Percentiles rank a stretch among this genome's conserved stretches.
These are phyloP conservation scores for Halichondria panicea DNA, from an alignment of 37 sponge, comb jelly and placozoan species.

Conservation along the genomic window DNA sequence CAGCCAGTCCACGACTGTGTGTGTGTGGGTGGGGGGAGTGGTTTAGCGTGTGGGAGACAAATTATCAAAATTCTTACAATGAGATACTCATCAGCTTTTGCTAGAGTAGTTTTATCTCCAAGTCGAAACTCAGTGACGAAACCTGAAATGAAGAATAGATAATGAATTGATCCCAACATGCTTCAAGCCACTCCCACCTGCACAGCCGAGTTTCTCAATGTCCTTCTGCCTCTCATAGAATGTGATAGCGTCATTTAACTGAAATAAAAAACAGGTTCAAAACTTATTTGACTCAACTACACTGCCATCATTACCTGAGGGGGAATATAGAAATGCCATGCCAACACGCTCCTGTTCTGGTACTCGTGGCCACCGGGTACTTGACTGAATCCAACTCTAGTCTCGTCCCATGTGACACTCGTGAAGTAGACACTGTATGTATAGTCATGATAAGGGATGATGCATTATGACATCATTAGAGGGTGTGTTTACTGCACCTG, in stretches of 20 bases:
- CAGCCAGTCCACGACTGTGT: conserved; percentile 86
- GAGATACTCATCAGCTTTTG: conserved; percentile 57
- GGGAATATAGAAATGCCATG: conserved; percentile 86
- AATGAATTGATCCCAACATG: background rate
- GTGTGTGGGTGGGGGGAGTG: background rate
- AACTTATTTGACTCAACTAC: background rate
- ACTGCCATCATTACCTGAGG: conserved; percentile 53
- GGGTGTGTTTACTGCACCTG: conserved; percentile 17
- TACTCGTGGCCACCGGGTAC: conserved; percentile 81
- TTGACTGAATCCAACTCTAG: conserved; percentile 74
- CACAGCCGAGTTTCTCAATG: conserved; percentile 67
- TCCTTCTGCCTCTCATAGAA: conserved; percentile 54
- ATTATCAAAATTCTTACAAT: conserved; percentile 18
- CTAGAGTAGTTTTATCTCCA: conserved; percentile 36
- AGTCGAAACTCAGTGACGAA: conserved; percentile 63
- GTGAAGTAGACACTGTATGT: conserved; percentile 74
- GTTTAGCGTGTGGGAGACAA: background rate
- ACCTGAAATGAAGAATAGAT: conserved; percentile 13
- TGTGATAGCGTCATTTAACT: conserved; percentile 36
- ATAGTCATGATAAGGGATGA: background rate
- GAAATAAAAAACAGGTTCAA: background rate
- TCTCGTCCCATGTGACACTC: conserved; percentile 80
- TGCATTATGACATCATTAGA: background rate
- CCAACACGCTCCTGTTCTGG: conserved; percentile 82
- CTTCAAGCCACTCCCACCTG: conserved; percentile 12